Evolutionary conservation across 2,113 vertebrate species (phyloP).

Genomic region (Corvus hawaiiensis): DNA sequence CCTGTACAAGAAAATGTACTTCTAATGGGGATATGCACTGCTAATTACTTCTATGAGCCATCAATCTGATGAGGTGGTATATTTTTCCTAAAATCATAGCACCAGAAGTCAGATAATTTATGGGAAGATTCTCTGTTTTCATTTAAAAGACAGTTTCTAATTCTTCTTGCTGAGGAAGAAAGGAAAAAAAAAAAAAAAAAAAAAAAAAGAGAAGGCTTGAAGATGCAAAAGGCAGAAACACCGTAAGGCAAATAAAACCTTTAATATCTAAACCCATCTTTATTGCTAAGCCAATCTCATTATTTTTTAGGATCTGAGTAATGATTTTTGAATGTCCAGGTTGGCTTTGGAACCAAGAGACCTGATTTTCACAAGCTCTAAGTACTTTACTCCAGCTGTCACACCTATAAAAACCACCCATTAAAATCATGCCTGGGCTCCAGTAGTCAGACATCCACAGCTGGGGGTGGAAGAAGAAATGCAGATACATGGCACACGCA

Average conservation of each 20-base stretch:
- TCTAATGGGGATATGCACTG: neutral
- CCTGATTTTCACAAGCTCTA: neutral
- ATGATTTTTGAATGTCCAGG: conserved; percentile 20
- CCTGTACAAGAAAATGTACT: neutral
- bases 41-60: neutral
- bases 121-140: neutral
- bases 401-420: conserved; percentile 27
- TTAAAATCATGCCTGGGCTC: neutral
- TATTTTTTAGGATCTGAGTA: conserved; percentile 27
- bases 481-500: neutral
- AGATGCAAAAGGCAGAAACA: neutral
- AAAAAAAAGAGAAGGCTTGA: neutral
- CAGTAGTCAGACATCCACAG: neutral
- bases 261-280: neutral
- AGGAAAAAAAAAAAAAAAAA: neutral
- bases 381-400: conserved; percentile 42
- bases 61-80: neutral
- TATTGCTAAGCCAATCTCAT: conserved; percentile 16
- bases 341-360: conserved; percentile 4
- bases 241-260: neutral
- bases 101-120: neutral
- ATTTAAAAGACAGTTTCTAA: neutral
- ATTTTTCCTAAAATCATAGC: neutral
- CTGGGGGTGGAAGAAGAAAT: neutral
- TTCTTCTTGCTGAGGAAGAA: neutral